Evolutionary conservation across 2,797 vertebrate genomes (phyloP), one percentile per base, ranked within the genome.

Genomic region (Psittacula derbiana): DNA sequence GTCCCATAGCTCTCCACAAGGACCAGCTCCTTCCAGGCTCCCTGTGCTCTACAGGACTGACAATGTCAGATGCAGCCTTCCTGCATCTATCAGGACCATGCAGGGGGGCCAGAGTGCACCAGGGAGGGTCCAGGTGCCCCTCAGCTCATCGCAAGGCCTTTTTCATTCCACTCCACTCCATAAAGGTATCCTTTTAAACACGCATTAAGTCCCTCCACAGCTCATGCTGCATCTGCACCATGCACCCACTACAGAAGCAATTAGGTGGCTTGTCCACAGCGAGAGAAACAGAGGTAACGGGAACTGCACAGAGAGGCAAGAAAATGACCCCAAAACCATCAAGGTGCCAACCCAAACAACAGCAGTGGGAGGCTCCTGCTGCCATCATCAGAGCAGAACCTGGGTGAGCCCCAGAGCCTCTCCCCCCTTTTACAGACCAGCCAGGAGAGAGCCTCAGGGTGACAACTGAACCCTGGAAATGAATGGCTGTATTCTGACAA

Each of bases 11-110:
- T 67, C 31, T 30, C 67, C 3, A 12, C 18, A 6, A 24, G 49
- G 1, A 1, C 50, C 30, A 69, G 88, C 20, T 84, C 36, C 74
- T 50, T 40, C 21, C 61, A 11, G 3, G 2, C 11, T 33, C 50
- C n/a, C 50, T 2, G 2, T 0, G 0, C 11, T 36, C 60, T 6
- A 28, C 4, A 27, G 50, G 23, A 43, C 19, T 31, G 4, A 1
- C 15, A 2, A 3, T 0, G 15, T 25, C 6, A 24, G 86, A 3
- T 16, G 64, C 47, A 46, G 75, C 62, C 38, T 52, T 52, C 16
- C 53, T 73, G 71, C 11, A 2, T 4, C 30, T 72, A 8, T 6
- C 57, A 30, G 60, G 43, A 33, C 72, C 6, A 2, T 12, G 40
- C 31, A 17, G 57, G 36, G 53, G 10, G 76, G 12, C 30, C 53